Conservation (phyloP, 1,140 invertebrate genomes). For the Papilio aristodemus region DNA sequence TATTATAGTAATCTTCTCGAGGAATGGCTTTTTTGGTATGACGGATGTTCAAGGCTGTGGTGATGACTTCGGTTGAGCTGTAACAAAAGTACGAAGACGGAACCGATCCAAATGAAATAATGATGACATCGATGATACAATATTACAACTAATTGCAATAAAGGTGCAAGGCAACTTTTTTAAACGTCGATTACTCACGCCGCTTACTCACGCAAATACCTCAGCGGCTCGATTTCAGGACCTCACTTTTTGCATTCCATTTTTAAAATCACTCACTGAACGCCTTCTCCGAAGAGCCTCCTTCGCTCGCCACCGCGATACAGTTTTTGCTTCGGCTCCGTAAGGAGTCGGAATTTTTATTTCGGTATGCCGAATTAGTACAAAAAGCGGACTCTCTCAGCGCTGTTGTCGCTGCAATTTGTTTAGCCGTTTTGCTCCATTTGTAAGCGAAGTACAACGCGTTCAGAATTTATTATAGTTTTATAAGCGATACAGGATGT, state of each 20-base stretch:
- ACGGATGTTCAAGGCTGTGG: not conserved
- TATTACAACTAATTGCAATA: constrained; percentile 6
- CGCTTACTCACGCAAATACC: constrained; percentile 44
- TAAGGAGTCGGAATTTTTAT: constrained; percentile 77
- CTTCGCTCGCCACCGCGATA: constrained; percentile 36
- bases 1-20: too few relatives aligned
- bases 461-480: constrained; percentile 61
- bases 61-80: not conserved
- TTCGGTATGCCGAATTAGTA: constrained; percentile 79
- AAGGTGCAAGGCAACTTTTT: constrained; percentile 13
- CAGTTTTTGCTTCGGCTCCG: constrained; percentile 61
- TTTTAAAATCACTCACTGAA: constrained; percentile 48
- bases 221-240: constrained; percentile 46
- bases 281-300: constrained; percentile 58
- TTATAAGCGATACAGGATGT: constrained; percentile 54
- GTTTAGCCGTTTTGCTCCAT: constrained; percentile 75
- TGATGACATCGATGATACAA: constrained; percentile 22
- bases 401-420: constrained; percentile 65
- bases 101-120: not conserved
- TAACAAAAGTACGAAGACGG: not conserved
- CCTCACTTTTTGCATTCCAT: constrained; percentile 53
- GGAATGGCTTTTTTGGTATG: not conserved
- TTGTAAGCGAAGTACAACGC: constrained; percentile 51
- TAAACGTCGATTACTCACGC: constrained; percentile 36
- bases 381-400: constrained; percentile 73